Evolutionary conservation across 1,140 invertebrate genomes (phyloP), one percentile per base, ranked within the genome.

Genomic region (Cydia fagiglandana): DNA sequence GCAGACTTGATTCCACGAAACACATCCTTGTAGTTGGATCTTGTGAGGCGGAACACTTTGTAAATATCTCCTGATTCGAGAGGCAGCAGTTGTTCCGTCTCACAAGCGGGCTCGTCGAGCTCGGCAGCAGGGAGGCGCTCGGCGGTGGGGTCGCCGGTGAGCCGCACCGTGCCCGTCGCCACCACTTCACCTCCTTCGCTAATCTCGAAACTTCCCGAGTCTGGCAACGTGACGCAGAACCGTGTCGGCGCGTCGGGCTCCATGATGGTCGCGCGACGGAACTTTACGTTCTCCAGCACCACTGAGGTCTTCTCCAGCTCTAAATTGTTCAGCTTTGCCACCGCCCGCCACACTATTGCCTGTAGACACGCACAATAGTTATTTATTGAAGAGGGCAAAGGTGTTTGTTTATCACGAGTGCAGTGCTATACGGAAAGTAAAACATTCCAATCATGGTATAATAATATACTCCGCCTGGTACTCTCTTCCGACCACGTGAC

Each of bases 211-310:
- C 97, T 95, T 7, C 98, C 98, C 53, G 95, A 96, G 28, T 96
- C 96, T 82, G 98, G 97, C 66, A 99, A 96, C 82, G 96, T 98
- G 4, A 99, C 94, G 7, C 97, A 93, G 83, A 99, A 98, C 81
- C 97, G 97, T 4, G 98, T 96, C 0, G 95, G 93, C 15, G 95
- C 96, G 77, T 96, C 96, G 83, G 97, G 96, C 1, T 96, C 96
- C 86, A 99, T 94, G 81, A 99, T 98, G 0, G 98, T 99, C 9
- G 98, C 98, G 76, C 97, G 94, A 77, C 96, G 96, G 86, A 99
- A 98, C 74, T 96, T 95, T 1, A 99, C 94, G 88, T 99, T 95
- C 90, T 99, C 97, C 82, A 99, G 94, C 5, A 97, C 93, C 0
- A 99, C 96, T 0, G 98, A 95, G 2, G 97, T 94, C 81, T 98